Base-by-base conservation (phyloP, 2,797 vertebrate species). In the Muraenolepis orangiensis region DNA sequence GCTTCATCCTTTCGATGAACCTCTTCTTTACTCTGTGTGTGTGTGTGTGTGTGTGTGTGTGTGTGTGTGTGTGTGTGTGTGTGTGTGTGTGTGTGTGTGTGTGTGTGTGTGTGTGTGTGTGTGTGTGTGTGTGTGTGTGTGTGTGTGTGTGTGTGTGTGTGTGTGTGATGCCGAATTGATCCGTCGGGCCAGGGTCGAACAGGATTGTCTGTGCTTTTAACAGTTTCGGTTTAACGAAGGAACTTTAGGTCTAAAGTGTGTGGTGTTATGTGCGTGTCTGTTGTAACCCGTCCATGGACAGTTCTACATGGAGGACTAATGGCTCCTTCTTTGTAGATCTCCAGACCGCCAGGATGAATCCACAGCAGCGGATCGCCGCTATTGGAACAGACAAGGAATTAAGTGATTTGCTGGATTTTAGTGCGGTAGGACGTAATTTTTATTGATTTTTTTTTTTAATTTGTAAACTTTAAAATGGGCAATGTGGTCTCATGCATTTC, bases 331-430 rank as follows among this genome's bases (percentile, higher is more conserved):
- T 85, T 87, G 30, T 87, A 94, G 93, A 88, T 91, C 85, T 88
- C 87, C 90, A 95, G 94, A 91, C 91, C 84, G 87, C 82, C 87
- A 97, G 92, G 94, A 99, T 99, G 98, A 99, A 99, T 89, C 94
- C 98, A 83, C 98, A 98, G 93, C 98, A 99, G 95, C 97, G 98
- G 94, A 97, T 97, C 94, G 96, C 97, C 93, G 98, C 97, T 85
- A 96, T 99, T 80, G 98, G 98, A 90, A 98, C 98, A 76, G 98
- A 99, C 94, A 99, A 99, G 96, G 98, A 99, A 86, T 88, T 99
- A 92, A 99, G 97, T 93, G 98, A 99, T 92, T 91, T 99, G 91
- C 97, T 99, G 95, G 98, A 99, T 94, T 99, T 99, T 86, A 99
- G 98, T 78, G 98, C 98, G 97, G 98, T 99, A 97, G 82, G 96